Percentiles rank a stretch among this genome's conserved stretches.
Evolutionary conservation across 1,140 invertebrate genomes (phyloP).

Genomic region (Nephotettix cincticeps): DNA sequence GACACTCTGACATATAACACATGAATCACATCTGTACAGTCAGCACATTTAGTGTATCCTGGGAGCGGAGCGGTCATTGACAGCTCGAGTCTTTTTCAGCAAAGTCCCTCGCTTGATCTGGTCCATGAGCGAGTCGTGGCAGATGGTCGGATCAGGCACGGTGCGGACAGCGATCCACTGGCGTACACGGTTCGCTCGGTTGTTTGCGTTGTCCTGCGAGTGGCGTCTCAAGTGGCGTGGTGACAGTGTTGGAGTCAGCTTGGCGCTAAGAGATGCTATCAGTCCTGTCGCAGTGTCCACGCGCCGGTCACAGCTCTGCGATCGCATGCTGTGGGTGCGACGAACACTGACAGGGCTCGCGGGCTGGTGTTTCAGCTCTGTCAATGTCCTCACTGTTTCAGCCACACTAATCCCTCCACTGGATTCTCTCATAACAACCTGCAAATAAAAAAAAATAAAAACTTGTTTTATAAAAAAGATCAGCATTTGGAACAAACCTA

Average conservation of each 20-base stretch:
- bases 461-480: too few relatives aligned
- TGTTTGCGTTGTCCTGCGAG: slow-evolving; percentile 37
- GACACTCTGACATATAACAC: too few relatives aligned
- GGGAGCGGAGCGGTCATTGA: slow-evolving; percentile 68
- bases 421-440: neutral
- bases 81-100: slow-evolving; percentile 64
- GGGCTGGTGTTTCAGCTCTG: slow-evolving; percentile 81
- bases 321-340: slow-evolving; percentile 48
- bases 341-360: slow-evolving; percentile 77
- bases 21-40: neutral
- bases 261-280: slow-evolving; percentile 71
- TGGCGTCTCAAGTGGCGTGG: slow-evolving; percentile 49
- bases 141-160: slow-evolving; percentile 54
- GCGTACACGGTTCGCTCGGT: slow-evolving; percentile 60
- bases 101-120: slow-evolving; percentile 84
- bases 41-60: slow-evolving; percentile 53
- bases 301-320: slow-evolving; percentile 54
- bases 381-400: slow-evolving; percentile 81
- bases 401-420: slow-evolving; percentile 65
- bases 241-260: slow-evolving; percentile 60
- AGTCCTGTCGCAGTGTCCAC: slow-evolving; percentile 61
- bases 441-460: neutral
- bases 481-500: too few relatives aligned
- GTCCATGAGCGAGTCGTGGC: slow-evolving; percentile 78
- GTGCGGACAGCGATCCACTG: slow-evolving; percentile 60